phyloP scores from a whole-genome alignment of 2,113 vertebrate genomes.

The Eptesicus fuscus region DNA sequence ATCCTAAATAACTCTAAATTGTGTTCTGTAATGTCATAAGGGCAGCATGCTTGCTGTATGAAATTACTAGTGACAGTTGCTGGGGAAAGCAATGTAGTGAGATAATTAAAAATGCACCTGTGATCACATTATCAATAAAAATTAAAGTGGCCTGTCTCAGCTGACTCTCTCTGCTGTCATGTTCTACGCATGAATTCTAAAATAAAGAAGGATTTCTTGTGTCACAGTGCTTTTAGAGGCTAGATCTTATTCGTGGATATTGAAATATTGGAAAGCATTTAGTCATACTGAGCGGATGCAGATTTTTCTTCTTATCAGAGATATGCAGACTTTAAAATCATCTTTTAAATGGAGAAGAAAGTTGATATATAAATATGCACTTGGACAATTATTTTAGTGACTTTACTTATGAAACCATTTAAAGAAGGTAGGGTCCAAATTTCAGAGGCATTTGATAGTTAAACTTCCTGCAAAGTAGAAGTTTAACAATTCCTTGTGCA shows the following conservation, averaged over 20 bases:
- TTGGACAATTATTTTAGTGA: background rate
- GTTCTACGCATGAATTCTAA: conserved; percentile 55
- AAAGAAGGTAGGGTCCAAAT: background rate
- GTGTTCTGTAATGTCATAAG: conserved; percentile 61
- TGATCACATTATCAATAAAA: conserved; percentile 79
- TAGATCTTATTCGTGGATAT: conserved; percentile 19
- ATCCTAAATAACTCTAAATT: conserved; percentile 41
- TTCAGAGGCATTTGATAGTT: background rate
- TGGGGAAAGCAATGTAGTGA: conserved; percentile 60
- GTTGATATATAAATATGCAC: background rate
- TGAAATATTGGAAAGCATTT: conserved; percentile 55
- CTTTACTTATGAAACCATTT: background rate
- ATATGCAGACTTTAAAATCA: conserved; percentile 49
- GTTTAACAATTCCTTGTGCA: background rate
- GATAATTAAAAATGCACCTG: conserved; percentile 80
- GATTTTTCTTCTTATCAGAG: conserved; percentile 47
- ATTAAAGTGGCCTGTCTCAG: conserved; percentile 73
- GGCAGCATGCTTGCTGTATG: conserved; percentile 51
- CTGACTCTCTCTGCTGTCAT: conserved; percentile 61
- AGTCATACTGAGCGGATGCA: conserved; percentile 46
- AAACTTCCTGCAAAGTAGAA: background rate
- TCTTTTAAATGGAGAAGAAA: background rate
- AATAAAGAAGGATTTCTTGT: conserved; percentile 65
- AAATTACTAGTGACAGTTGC: conserved; percentile 79
- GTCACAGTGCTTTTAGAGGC: conserved; percentile 53